phyloP scores from a whole-genome alignment of 2,888 invertebrate genomes.

The Anodontia alba region DNA sequence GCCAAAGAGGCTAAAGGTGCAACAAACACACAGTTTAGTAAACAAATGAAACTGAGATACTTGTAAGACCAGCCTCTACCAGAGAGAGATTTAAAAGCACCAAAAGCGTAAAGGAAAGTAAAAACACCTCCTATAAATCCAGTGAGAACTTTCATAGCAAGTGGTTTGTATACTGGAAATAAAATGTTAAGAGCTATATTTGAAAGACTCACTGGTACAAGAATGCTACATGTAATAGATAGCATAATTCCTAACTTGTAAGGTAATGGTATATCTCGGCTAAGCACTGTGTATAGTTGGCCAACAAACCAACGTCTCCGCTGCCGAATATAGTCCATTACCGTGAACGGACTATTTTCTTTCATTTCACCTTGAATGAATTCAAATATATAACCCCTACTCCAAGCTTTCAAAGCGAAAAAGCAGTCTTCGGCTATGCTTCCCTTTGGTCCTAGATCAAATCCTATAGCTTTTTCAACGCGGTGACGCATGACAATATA shows the following conservation, averaged over 20 bases:
- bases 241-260: conserved; percentile 44
- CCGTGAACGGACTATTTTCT: conserved; percentile 58
- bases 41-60: conserved; percentile 26
- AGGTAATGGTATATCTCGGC: conserved; percentile 30
- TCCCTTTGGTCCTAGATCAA: conserved; percentile 57
- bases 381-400: conserved; percentile 49
- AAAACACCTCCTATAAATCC: conserved; percentile 52
- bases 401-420: conserved; percentile 55
- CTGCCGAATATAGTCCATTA: conserved; percentile 54
- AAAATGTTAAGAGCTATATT: conserved; percentile 37
- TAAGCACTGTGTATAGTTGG: conserved; percentile 30
- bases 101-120: conserved; percentile 50
- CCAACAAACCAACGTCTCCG: conserved; percentile 57
- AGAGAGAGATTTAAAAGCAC: conserved; percentile 44
- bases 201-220: conserved; percentile 48
- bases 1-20: conserved; percentile 21
- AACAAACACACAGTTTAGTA: conserved; percentile 24
- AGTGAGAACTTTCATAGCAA: conserved; percentile 29
- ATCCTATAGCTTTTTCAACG: conserved; percentile 45
- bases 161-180: conserved; percentile 36
- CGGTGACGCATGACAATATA: conserved; percentile 47
- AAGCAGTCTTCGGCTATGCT: conserved; percentile 59
- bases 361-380: conserved; percentile 55
- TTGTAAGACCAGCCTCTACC: conserved; percentile 30
- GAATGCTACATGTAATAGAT: conserved; percentile 35